phyloP scores from a whole-genome alignment of 1,140 invertebrate species.

The Macrobrachium nipponense region DNA sequence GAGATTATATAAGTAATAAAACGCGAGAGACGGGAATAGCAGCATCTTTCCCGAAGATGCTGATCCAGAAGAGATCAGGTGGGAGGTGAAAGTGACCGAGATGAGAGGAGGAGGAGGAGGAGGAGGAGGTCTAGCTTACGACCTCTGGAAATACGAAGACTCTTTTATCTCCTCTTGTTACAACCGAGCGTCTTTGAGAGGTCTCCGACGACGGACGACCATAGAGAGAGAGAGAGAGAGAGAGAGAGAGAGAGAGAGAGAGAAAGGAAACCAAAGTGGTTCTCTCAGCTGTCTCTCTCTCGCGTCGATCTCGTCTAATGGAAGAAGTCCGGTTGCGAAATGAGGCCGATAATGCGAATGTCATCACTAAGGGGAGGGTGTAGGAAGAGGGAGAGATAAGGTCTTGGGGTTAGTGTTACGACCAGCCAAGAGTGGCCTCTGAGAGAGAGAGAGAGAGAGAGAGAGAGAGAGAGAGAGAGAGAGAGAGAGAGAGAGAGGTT shows the following conservation, averaged over 20 bases:
- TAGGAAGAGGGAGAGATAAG: neutral
- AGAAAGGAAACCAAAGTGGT: conserved; percentile 7
- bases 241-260: conserved; percentile 30
- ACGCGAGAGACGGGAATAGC: neutral
- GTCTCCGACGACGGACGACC: too few species aligned
- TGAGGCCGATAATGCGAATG: neutral
- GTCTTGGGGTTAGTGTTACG: too few species aligned
- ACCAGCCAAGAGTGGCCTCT: too few species aligned
- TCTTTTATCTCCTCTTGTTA: too few species aligned
- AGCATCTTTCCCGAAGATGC: neutral
- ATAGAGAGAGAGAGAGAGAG: conserved; percentile 21
- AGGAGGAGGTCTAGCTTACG: neutral
- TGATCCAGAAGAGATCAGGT: neutral
- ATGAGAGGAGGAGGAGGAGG: neutral
- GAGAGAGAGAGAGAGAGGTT: neutral
- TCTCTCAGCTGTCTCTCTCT: too few species aligned
- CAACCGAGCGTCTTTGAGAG: too few species aligned
- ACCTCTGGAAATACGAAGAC: too few species aligned
- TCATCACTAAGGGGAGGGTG: neutral
- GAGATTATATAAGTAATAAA: neutral
- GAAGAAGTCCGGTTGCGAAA: too few species aligned
- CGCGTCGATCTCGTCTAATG: too few species aligned
- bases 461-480: neutral
- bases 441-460: conserved; percentile 24
- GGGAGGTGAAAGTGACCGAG: neutral